Base-by-base conservation (phyloP, 2,888 invertebrate species). In the Sclerodermus sp. region DNA sequence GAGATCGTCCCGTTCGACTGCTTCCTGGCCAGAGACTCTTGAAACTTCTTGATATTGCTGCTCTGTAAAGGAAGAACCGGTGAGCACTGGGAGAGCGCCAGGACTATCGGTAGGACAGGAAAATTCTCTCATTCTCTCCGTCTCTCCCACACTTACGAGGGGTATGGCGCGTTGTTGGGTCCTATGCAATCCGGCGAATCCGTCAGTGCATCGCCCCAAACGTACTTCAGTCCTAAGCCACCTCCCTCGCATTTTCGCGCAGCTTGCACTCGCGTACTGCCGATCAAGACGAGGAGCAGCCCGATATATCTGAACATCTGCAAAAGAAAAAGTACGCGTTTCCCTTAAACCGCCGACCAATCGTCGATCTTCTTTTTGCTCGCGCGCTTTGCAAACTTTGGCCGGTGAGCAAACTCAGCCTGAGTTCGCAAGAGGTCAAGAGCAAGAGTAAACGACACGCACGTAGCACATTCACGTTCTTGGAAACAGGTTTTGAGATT, bases 141-240 rank as follows among this genome's bases (percentile, higher is more conserved):
- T n/a, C n/a, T 23, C 23, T 23, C 23, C 23, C 4, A 23, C 64
- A 80, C 82, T 82, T 82, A 93, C 93, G 87, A 86, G 54, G 93
- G 93, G 81, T 93, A 94, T 46, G 90, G 88, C 63, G 85, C 79
- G 63, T 91, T 88, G 68, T 91, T 90, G 5, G 93, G 93, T 15
- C 93, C 93, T 45, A 89, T 77, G 66, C 93, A 93, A 70, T 91
- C 88, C 16, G 82, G 79, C 6, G 88, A 84, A 75, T 90, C 91
- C 60, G 85, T 85, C 42, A 94, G 80, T 6, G 93, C 93, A 77
- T 94, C 92, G 14, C 94, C 94, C 85, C 91, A 92, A 15, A 92
- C 82, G 77, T 93, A 93, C 79, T 92, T 92, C 50, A 93, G 79
- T 64, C 85, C 85, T 50, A 83, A 80, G 15, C 87, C 86, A 50